phyloP scores from a whole-genome alignment of 2,888 invertebrate species.

The Tethea ocularis region DNA sequence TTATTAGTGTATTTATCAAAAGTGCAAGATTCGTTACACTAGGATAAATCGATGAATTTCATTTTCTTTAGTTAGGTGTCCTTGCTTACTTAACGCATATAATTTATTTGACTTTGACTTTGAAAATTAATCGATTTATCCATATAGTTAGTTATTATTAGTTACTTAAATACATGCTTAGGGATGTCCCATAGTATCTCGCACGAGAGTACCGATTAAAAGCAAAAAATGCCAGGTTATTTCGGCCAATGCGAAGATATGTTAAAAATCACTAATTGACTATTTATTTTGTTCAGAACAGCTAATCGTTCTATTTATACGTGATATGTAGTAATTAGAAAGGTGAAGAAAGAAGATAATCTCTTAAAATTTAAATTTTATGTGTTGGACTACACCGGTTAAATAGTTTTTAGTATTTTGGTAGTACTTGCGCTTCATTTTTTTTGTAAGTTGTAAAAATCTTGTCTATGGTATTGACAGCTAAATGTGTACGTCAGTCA shows the following conservation, averaged over 20 bases:
- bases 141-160: background rate
- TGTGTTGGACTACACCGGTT: constrained; percentile 59
- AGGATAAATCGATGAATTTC: constrained; percentile 31
- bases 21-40: constrained; percentile 26
- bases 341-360: constrained; percentile 64
- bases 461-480: background rate
- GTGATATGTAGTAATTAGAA: constrained; percentile 75
- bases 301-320: constrained; percentile 48
- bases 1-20: constrained; percentile 38
- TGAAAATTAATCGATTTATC: background rate
- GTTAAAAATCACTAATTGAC: constrained; percentile 65
- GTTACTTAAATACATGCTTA: background rate
- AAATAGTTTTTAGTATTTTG: constrained; percentile 18
- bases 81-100: background rate
- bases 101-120: background rate
- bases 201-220: background rate
- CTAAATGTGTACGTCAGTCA: background rate
- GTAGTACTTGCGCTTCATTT: too few species aligned
- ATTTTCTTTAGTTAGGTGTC: background rate
- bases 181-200: background rate
- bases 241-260: constrained; percentile 47
- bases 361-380: constrained; percentile 46
- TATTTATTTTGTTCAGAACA: constrained; percentile 58
- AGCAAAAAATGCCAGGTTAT: constrained; percentile 14
- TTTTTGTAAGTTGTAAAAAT: background rate